These are phyloP conservation scores for Chamaea fasciata DNA, from an alignment of 2,113 vertebrate genomes.

Conservation along the genomic window DNA sequence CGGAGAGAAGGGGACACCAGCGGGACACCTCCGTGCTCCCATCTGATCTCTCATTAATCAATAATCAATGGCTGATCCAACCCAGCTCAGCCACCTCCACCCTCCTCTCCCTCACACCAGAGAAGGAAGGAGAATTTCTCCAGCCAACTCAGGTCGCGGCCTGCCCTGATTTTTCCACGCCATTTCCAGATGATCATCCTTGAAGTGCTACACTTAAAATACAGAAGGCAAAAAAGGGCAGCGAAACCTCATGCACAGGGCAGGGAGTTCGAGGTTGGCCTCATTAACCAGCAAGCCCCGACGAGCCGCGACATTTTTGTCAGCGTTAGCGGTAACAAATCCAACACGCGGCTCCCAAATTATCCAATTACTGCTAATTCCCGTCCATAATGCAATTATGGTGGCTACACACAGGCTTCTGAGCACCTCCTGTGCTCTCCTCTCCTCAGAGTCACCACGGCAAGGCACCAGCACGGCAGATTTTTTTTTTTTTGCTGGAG, in stretches of 20 bases:
- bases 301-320: neutral
- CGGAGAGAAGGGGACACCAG: neutral
- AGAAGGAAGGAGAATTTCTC: neutral
- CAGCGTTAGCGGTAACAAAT: fast-evolving
- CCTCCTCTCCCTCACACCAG: neutral
- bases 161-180: neutral
- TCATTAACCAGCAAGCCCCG: neutral
- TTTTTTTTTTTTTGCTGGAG: neutral
- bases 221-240: neutral
- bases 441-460: neutral
- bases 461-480: neutral
- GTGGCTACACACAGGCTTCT: neutral
- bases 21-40: neutral
- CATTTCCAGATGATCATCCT: neutral
- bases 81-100: neutral
- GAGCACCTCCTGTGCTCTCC: neutral
- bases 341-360: neutral
- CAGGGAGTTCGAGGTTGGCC: fast-evolving
- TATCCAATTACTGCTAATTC: neutral
- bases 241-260: neutral
- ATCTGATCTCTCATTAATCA: neutral
- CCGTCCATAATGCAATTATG: neutral
- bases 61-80: neutral
- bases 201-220: neutral
- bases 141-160: neutral